These are phyloP conservation scores for Dicaeum eximium DNA, from an alignment of 2,113 vertebrate species.

Conservation along the genomic window DNA sequence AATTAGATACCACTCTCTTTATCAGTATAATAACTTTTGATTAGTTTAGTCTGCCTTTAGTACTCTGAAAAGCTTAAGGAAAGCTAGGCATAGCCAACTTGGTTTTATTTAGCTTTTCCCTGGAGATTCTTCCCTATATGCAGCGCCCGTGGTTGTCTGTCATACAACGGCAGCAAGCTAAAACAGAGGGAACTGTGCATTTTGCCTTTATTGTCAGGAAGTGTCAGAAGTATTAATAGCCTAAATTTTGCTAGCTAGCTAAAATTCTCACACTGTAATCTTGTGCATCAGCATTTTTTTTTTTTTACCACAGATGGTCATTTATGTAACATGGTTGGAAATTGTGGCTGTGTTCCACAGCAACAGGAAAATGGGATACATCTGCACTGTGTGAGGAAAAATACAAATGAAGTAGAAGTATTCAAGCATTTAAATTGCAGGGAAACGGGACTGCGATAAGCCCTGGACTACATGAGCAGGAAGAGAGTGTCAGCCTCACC, in stretches of 20 bases:
- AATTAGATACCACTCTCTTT: neutral
- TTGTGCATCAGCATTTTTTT: constrained; percentile 21
- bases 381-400: constrained; percentile 54
- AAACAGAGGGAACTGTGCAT: neutral
- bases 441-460: constrained; percentile 56
- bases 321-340: constrained; percentile 52
- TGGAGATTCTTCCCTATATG: neutral
- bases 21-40: neutral
- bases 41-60: neutral
- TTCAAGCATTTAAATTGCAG: constrained; percentile 64
- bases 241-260: constrained; percentile 23
- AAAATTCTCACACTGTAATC: constrained; percentile 21
- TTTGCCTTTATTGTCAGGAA: constrained; percentile 48
- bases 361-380: constrained; percentile 74
- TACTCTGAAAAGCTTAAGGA: neutral
- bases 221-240: constrained; percentile 58
- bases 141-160: neutral
- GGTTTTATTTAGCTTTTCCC: neutral
- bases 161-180: neutral
- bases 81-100: neutral
- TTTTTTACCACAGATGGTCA: constrained; percentile 46
- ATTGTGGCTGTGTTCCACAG: constrained; percentile 48
- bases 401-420: constrained; percentile 48
- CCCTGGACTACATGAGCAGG: constrained; percentile 34
- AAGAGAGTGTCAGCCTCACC: constrained; percentile 59